Percentiles rank a stretch among this genome's conserved stretches.
Conservation (phyloP, 2,113 vertebrate species). For the Ophthalmolycus amberensis region DNA sequence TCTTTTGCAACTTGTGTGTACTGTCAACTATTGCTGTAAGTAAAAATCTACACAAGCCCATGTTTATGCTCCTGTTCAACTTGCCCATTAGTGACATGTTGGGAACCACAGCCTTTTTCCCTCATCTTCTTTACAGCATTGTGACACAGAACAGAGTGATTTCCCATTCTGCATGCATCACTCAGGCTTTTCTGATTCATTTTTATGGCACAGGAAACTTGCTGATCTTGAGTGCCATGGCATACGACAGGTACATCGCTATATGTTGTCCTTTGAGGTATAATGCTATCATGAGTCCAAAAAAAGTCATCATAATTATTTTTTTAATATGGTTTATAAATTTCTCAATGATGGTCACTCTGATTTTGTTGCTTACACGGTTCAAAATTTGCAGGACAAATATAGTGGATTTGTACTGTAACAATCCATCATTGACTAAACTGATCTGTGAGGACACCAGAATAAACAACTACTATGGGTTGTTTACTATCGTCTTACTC, state of each 20-base stretch:
- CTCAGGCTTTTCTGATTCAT: conserved; percentile 71
- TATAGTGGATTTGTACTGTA: conserved; percentile 74
- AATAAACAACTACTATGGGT: conserved; percentile 68
- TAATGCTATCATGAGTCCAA: conserved; percentile 63
- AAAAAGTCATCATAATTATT: conserved; percentile 57
- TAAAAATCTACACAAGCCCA: conserved; percentile 73
- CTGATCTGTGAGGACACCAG: conserved; percentile 68
- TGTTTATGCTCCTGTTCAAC: conserved; percentile 77
- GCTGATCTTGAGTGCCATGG: conserved; percentile 72
- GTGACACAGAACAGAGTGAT: conserved; percentile 61
- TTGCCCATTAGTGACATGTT: conserved; percentile 74
- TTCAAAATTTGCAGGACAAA: conserved; percentile 64
- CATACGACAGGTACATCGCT: conserved; percentile 78
- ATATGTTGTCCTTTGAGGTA: conserved; percentile 77
- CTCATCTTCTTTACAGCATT: conserved; percentile 65
- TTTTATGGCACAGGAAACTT: conserved; percentile 66
- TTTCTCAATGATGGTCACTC: not conserved
- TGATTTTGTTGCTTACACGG: conserved; percentile 36
- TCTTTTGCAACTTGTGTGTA: conserved; percentile 67
- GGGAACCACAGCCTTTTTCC: conserved; percentile 72
- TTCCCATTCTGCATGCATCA: conserved; percentile 63
- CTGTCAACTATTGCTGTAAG: conserved; percentile 60
- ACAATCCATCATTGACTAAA: conserved; percentile 73
- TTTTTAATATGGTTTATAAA: conserved; percentile 50
- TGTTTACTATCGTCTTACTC: not conserved